These are phyloP conservation scores for Colletes gigas DNA, from an alignment of 1,140 invertebrate genomes.

Conservation along the genomic window DNA sequence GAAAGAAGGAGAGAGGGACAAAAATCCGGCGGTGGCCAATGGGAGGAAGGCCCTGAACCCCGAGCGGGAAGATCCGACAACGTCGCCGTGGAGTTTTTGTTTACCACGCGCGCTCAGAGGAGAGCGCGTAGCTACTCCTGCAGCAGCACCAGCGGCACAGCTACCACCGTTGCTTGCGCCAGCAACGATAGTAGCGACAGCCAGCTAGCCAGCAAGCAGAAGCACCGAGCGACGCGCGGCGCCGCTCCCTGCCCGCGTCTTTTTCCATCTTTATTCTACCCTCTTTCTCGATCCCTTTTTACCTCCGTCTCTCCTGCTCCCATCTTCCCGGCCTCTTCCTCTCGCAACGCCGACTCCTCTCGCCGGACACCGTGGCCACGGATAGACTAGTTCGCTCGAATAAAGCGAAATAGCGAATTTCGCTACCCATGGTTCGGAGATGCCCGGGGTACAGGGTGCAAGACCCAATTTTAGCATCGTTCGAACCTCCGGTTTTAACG, in stretches of 20 bases:
- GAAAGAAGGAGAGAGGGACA: slow-evolving; percentile 57
- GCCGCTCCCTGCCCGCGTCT: not conserved
- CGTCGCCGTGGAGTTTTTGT: slow-evolving; percentile 75
- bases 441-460: no score
- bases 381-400: not conserved
- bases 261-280: not conserved
- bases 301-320: not conserved
- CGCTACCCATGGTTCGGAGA: no score
- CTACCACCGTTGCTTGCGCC: slow-evolving; percentile 6
- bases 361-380: slow-evolving; percentile 44
- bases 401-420: no score
- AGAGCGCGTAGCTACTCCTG: slow-evolving; percentile 58
- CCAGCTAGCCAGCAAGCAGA: slow-evolving; percentile 27
- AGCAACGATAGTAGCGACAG: slow-evolving; percentile 18
- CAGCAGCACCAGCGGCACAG: slow-evolving; percentile 42
- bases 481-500: no score
- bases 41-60: slow-evolving; percentile 66
- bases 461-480: no score
- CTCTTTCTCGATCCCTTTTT: slow-evolving; percentile 28
- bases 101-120: slow-evolving; percentile 68
- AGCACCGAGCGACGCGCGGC: slow-evolving; percentile 15
- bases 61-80: slow-evolving; percentile 76
- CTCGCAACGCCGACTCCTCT: slow-evolving; percentile 34
- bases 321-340: not conserved
- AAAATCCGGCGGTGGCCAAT: slow-evolving; percentile 71